phyloP scores from a whole-genome alignment of 2,888 invertebrate species.

The Ophioninae sp. region DNA sequence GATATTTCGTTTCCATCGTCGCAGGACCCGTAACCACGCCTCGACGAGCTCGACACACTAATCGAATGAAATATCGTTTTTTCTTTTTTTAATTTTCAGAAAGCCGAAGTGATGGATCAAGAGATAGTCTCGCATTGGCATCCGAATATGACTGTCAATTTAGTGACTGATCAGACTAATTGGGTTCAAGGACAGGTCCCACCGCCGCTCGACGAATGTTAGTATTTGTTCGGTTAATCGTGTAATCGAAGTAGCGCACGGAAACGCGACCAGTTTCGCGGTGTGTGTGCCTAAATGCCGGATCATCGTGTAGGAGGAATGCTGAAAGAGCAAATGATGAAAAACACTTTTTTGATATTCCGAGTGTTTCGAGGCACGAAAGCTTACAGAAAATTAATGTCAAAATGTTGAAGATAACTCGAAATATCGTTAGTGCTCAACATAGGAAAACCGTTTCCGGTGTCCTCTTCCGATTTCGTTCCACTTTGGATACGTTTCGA shows the following conservation, averaged over 20 bases:
- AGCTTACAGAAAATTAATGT: too few species aligned
- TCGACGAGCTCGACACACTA: not conserved
- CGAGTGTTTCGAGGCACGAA: too few species aligned
- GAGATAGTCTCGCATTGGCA: constrained; percentile 99
- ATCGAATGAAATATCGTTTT: not conserved
- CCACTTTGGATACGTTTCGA: too few species aligned
- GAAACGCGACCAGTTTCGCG: not conserved
- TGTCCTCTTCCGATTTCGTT: too few species aligned
- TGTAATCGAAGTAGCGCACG: not conserved
- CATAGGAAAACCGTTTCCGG: too few species aligned
- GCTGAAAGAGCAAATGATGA: not conserved
- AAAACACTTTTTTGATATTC: not conserved
- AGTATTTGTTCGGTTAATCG: constrained; percentile 64
- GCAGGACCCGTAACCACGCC: not conserved
- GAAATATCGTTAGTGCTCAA: too few species aligned
- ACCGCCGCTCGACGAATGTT: constrained; percentile 94
- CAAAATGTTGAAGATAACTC: too few species aligned
- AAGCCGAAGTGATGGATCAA: constrained; percentile 89
- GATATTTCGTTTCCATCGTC: not conserved
- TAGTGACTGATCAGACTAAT: constrained; percentile 97
- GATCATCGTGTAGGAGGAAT: not conserved
- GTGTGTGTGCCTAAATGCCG: not conserved
- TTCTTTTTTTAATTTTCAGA: constrained; percentile 80
- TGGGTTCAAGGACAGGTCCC: constrained; percentile 97
- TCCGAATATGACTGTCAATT: constrained; percentile 97